Conservation (phyloP, 23 tunicate species). For the Diplosoma virens region DNA sequence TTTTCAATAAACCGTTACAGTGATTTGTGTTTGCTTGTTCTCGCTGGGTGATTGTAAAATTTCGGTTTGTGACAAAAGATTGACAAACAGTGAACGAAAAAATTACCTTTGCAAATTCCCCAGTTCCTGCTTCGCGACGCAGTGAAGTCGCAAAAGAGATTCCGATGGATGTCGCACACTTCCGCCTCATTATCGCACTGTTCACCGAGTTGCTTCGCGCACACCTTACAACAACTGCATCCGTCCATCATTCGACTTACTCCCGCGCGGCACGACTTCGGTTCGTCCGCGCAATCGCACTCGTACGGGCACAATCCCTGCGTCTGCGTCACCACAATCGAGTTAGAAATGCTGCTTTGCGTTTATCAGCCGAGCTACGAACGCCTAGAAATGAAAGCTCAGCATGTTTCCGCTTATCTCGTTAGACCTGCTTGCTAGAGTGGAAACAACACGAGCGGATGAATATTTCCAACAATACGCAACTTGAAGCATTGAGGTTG, state of each 20-base stretch:
- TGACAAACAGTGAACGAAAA: no score
- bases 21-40: no score
- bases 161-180: constrained; percentile 51
- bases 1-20: no score
- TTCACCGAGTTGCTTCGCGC: constrained; percentile 66
- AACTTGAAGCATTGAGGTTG: no score
- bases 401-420: no score
- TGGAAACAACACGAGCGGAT: no score
- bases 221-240: constrained; percentile 81
- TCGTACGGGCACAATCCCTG: constrained; percentile 51
- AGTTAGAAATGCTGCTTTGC: background rate
- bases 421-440: no score
- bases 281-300: constrained; percentile 57
- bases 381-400: no score
- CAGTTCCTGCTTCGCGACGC: constrained; percentile 33
- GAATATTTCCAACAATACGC: no score
- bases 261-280: constrained; percentile 47
- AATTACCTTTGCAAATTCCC: constrained; percentile 70
- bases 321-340: constrained; percentile 26
- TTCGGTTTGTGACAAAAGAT: no score
- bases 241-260: constrained; percentile 69
- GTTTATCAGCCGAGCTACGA: background rate
- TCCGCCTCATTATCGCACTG: constrained; percentile 44
- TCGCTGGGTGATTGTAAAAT: no score
- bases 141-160: constrained; percentile 59